Evolutionary conservation across 1,140 invertebrate species (phyloP).

Genomic region (Pseudomyrmex cubaensis): DNA sequence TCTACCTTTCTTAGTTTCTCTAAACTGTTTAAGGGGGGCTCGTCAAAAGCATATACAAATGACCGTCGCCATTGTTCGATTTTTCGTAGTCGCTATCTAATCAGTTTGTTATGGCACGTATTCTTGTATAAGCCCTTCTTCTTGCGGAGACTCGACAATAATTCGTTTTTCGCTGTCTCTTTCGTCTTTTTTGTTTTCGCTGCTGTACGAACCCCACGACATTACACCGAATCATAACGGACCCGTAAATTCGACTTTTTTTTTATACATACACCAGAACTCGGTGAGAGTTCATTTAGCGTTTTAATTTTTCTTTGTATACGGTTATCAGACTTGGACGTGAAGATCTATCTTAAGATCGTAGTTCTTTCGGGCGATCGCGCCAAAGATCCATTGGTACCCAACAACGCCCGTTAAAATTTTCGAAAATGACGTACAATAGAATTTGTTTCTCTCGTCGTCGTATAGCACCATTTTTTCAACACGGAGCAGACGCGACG

Average conservation of each 20-base stretch:
- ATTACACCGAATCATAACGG: slow-evolving; percentile 41
- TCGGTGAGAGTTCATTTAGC: slow-evolving; percentile 37
- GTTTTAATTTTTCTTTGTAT: slow-evolving; percentile 15
- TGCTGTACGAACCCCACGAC: slow-evolving; percentile 29
- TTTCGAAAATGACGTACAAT: slow-evolving; percentile 47
- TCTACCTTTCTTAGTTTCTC: slow-evolving; percentile 59
- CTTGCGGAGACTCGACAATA: slow-evolving; percentile 44
- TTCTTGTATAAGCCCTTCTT: slow-evolving; percentile 67
- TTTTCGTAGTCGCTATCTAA: slow-evolving; percentile 71
- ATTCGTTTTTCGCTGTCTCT: not conserved
- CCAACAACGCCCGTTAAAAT: slow-evolving; percentile 42
- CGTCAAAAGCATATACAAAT: slow-evolving; percentile 73
- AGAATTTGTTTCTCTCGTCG: slow-evolving; percentile 31
- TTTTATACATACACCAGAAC: slow-evolving; percentile 50
- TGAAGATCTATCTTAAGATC: slow-evolving; percentile 61
- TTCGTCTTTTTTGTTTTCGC: slow-evolving; percentile 27
- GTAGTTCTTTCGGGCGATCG: slow-evolving; percentile 47
- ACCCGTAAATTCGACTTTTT: slow-evolving; percentile 21
- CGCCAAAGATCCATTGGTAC: slow-evolving; percentile 53
- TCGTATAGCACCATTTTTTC: slow-evolving; percentile 59
- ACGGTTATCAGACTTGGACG: slow-evolving; percentile 63
- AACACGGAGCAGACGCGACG: slow-evolving; percentile 9
- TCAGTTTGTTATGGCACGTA: slow-evolving; percentile 77
- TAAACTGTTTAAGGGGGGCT: slow-evolving; percentile 66
- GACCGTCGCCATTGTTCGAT: slow-evolving; percentile 68